Conservation (phyloP, 2,797 vertebrate genomes). For the Parauchenoglanis punctatus region DNA sequence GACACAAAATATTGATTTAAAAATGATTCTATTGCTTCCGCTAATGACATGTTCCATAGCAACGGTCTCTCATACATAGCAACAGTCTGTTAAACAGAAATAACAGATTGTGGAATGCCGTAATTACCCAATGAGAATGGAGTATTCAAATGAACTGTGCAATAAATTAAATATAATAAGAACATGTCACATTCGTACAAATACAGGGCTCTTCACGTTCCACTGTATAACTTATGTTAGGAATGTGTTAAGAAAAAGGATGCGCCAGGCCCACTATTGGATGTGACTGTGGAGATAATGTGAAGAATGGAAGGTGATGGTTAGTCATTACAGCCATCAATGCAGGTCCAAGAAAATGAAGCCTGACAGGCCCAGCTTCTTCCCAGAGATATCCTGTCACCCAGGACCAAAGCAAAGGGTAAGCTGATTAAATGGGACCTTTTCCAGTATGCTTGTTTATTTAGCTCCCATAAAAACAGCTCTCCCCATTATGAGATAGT, state of each 20-base stretch:
- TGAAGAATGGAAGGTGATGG: conserved; percentile 64
- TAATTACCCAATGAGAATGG: too few relatives aligned
- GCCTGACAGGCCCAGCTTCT: conserved; percentile 57
- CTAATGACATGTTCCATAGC: too few relatives aligned
- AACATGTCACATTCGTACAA: conserved; percentile 25
- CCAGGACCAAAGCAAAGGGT: conserved; percentile 59
- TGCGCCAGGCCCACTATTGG: conserved; percentile 46
- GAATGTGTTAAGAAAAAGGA: conserved; percentile 43
- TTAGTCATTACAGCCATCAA: conserved; percentile 61
- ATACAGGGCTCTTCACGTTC: conserved; percentile 40
- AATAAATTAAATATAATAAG: neutral
- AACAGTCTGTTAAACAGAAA: too few relatives aligned
- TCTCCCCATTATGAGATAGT: conserved; percentile 49
- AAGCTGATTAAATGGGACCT: conserved; percentile 63
- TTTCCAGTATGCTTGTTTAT: conserved; percentile 59
- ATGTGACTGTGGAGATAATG: conserved; percentile 58
- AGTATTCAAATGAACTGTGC: too few relatives aligned
- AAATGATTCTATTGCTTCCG: too few relatives aligned
- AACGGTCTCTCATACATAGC: too few relatives aligned
- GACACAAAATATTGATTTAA: too few relatives aligned
- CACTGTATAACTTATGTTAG: conserved; percentile 37
- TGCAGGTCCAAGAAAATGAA: conserved; percentile 60
- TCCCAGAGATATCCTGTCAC: conserved; percentile 59
- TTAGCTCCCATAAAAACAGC: conserved; percentile 58
- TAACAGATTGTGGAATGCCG: too few relatives aligned